Evolutionary conservation across 2,888 invertebrate species (phyloP), one percentile per base, ranked within the genome.

Genomic region (Danaus chrysippus): DNA sequence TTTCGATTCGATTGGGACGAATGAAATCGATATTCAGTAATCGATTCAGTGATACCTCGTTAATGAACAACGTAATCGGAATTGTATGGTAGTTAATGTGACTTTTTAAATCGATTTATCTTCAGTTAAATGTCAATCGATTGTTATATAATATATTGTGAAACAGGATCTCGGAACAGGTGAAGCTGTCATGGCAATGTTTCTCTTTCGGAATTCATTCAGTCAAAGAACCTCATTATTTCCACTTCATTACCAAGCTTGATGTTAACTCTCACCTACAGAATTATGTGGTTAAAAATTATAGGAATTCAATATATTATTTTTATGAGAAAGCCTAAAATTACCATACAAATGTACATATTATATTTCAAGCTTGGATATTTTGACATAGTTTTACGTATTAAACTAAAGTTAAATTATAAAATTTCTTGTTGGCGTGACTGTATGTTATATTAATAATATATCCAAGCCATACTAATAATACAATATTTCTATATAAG

Each of bases 211-310:
- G 49, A 17, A 49, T 17, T 49, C 49, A 49, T 15, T 34, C 19
- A 56, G 46, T 23, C 46, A 57, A 57, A 46, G 46, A 34, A 56
- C 59, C 56, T 54, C 42, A 56, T 59, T 59, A 63, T 59, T 63
- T 59, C 59, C 42, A 59, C 59, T 63, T 46, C 56, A 63, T 63
- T 59, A 59, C 59, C 46, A 63, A 59, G 41, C 59, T 44, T 42
- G 11, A n/a, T 44, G 44, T 53, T 42, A 59, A 44, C 59, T 63
- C 63, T 63, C 56, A 56, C 63, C 56, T 43, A 56, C 58, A 13
- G 23, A 15, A 8, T 49, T 17, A 34, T 8, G 23, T 34, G 23
- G 6, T 34, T 34, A 34, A 34, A 34, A 34, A 5, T 6, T 34
- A 34, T 3, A 34, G 23, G 6, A 0, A 34, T 34, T 34, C 23